phyloP scores from a whole-genome alignment of 2,113 vertebrate species.

The Hystrix cristata region DNA sequence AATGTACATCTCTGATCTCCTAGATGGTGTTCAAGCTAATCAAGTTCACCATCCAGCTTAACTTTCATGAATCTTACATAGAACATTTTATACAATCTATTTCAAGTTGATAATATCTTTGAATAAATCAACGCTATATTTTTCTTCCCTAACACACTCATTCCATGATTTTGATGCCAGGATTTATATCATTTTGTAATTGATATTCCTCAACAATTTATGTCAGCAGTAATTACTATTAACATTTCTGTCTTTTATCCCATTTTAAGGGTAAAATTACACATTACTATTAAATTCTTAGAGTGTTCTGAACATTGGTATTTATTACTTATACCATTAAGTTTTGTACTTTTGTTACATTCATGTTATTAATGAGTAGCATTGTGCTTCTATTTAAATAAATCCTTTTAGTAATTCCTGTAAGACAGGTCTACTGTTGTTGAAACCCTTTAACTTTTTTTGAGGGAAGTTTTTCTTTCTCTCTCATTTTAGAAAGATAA shows the following conservation, averaged over 20 bases:
- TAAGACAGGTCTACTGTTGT: background rate
- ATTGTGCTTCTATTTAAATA: background rate
- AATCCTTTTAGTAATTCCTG: background rate
- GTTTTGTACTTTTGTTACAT: background rate
- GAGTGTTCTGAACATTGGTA: background rate
- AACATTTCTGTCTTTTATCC: background rate
- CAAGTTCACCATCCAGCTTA: background rate
- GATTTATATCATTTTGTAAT: background rate
- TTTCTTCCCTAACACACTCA: background rate
- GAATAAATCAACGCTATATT: background rate
- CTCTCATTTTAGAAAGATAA: background rate
- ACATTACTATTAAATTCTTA: background rate
- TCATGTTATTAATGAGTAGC: background rate
- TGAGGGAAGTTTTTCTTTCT: background rate
- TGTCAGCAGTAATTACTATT: background rate
- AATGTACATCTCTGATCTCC: background rate
- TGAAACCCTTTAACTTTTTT: background rate
- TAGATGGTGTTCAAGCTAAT: background rate
- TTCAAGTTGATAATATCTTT: background rate
- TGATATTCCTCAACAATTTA: background rate
- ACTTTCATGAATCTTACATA: background rate
- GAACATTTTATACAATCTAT: background rate
- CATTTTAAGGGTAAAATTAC: background rate
- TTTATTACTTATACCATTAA: background rate
- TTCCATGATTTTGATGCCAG: background rate